A percentile compares a stretch with the other conserved stretches of the same genome.
Conservation (phyloP, 2,797 vertebrate species). For the Fringilla coelebs region DNA sequence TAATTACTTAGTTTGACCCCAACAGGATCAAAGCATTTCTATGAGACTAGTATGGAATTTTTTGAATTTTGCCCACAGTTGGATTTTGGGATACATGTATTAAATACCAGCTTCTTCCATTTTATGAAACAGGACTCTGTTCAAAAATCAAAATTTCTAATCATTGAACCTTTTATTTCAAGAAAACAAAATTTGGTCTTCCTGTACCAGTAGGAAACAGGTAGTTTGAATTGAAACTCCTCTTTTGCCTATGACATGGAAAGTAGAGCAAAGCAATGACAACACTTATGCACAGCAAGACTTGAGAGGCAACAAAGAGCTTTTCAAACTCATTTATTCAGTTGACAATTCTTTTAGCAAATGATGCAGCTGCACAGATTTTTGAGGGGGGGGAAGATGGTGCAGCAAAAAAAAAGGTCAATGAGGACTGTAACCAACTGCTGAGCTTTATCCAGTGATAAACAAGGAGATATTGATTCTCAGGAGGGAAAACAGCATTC, state of each 20-base stretch:
- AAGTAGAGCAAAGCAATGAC: neutral
- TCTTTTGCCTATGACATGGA: neutral
- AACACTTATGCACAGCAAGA: neutral
- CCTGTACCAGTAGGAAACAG: neutral
- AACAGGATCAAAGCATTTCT: neutral
- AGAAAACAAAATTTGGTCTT: neutral
- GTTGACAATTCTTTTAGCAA: neutral
- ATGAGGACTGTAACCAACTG: neutral
- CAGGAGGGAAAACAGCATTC: neutral
- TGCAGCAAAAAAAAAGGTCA: neutral
- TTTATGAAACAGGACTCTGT: neutral
- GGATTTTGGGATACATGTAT: neutral
- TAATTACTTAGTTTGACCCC: neutral
- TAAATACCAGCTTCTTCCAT: neutral
- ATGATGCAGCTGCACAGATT: neutral
- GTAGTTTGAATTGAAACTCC: neutral
- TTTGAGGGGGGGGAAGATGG: neutral
- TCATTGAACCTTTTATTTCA: neutral
- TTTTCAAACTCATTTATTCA: neutral
- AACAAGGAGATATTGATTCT: conserved; percentile 1
- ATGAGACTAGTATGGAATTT: neutral
- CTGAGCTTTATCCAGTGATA: neutral
- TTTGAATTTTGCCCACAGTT: neutral
- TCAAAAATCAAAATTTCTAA: neutral
- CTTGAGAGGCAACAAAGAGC: neutral